A percentile compares a stretch with the other conserved stretches of the same genome.
These are phyloP conservation scores for Cabera pusaria DNA, from an alignment of 2,888 invertebrate genomes.

Conservation along the genomic window DNA sequence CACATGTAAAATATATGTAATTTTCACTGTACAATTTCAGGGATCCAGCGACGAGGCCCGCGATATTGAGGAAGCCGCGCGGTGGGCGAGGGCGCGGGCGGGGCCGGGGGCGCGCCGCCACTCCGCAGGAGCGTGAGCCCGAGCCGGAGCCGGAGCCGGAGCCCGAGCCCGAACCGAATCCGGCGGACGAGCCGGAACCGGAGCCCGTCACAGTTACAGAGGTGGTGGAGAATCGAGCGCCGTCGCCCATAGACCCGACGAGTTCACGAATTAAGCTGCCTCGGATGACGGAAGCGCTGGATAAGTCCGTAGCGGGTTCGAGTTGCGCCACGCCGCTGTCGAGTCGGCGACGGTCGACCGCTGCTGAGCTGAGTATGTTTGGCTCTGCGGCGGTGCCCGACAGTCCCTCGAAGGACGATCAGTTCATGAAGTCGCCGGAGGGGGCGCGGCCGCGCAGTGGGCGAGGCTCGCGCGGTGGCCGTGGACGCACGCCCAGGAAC, in stretches of 20 bases:
- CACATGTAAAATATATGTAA: too few relatives aligned
- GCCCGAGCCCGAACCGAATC: constrained; percentile 28
- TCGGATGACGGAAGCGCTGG: constrained; percentile 74
- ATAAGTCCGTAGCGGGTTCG: constrained; percentile 56
- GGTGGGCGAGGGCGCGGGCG: constrained; percentile 67
- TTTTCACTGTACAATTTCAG: too few relatives aligned
- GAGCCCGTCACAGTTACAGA: constrained; percentile 32
- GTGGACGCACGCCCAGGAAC: constrained; percentile 49
- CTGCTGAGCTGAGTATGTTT: constrained; percentile 47
- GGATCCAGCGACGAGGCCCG: constrained; percentile 44
- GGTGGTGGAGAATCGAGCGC: constrained; percentile 20
- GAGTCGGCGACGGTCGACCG: constrained; percentile 54
- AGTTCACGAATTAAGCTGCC: constrained; percentile 74
- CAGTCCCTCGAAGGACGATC: constrained; percentile 46
- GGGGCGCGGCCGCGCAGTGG: constrained; percentile 38
- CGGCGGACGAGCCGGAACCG: constrained; percentile 21
- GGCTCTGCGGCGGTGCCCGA: constrained; percentile 49
- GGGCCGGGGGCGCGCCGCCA: constrained; percentile 47
- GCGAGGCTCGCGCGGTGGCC: constrained; percentile 45
- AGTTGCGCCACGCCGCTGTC: constrained; percentile 59
- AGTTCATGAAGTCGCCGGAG: constrained; percentile 54
- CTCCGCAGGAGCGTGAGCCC: constrained; percentile 27
- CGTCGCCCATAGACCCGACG: constrained; percentile 61
- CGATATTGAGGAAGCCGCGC: constrained; percentile 62
- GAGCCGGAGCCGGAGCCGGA: constrained; percentile 30